phyloP scores from a whole-genome alignment of 2,888 invertebrate genomes.

The Apodemia duryi region DNA sequence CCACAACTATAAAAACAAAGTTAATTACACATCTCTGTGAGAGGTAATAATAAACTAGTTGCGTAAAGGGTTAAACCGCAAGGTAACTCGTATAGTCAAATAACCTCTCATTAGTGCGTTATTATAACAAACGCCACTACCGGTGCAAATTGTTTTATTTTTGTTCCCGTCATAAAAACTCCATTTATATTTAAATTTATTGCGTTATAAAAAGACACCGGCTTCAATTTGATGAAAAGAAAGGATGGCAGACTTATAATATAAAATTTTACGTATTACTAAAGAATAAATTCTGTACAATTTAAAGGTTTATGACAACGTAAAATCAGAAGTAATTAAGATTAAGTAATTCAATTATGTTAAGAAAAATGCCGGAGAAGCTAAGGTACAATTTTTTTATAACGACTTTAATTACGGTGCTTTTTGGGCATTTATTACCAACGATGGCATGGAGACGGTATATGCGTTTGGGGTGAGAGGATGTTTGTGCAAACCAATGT shows the following conservation, averaged over 20 bases:
- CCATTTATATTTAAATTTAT: conserved; percentile 18
- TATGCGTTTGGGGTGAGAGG: too few species aligned
- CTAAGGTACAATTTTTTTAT: not conserved
- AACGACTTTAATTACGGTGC: too few species aligned
- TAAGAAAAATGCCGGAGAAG: not conserved
- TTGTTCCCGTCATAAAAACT: conserved; percentile 28
- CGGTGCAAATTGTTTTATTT: conserved; percentile 25
- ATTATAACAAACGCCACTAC: conserved; percentile 22
- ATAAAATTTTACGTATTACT: not conserved
- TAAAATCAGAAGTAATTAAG: not conserved
- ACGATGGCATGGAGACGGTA: too few species aligned
- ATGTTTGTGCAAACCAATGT: too few species aligned
- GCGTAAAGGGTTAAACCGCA: conserved; percentile 23
- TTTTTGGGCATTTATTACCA: too few species aligned
- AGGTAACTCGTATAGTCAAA: conserved; percentile 24
- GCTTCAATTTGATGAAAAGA: not conserved
- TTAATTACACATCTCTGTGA: conserved; percentile 4
- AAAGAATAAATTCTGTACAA: not conserved
- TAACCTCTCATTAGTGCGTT: conserved; percentile 26
- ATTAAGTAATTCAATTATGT: not conserved
- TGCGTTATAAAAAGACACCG: not conserved
- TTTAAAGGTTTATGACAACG: conserved; percentile 7
- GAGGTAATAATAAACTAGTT: conserved; percentile 30
- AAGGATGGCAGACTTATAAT: conserved; percentile 1
- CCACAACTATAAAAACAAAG: conserved; percentile 3